Conservation (phyloP, 2,113 vertebrate genomes). For the Cettia cetti region DNA sequence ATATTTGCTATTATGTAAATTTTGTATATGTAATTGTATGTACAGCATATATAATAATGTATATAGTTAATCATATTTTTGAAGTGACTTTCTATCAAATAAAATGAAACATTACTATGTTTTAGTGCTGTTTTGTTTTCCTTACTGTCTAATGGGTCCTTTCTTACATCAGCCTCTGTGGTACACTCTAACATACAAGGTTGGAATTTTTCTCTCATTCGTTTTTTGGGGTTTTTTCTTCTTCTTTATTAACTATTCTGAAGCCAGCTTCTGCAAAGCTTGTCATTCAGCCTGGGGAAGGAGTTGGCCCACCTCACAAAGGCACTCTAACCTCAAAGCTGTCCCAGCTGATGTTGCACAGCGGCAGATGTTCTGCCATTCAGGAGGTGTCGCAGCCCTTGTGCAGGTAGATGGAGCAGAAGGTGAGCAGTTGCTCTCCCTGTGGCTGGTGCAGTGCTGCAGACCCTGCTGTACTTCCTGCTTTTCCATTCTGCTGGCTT, state of each 20-base stretch:
- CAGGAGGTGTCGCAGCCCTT: fast-evolving
- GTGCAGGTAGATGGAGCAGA: fast-evolving
- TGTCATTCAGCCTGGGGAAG: neutral
- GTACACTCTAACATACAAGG: neutral
- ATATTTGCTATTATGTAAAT: constrained; percentile 7
- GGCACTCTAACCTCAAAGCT: neutral
- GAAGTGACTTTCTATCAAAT: constrained; percentile 50
- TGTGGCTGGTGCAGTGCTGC: neutral
- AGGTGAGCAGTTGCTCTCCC: fast-evolving
- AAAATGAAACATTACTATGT: constrained; percentile 26
- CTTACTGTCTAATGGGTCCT: neutral
- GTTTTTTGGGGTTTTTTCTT: fast-evolving
- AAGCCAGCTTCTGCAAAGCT: neutral
- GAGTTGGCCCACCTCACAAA: neutral
- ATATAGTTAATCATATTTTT: constrained; percentile 58
- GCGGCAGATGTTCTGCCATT: neutral
- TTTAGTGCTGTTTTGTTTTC: neutral
- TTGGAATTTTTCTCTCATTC: fast-evolving
- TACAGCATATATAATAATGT: constrained; percentile 45
- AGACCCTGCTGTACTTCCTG: fast-evolving
- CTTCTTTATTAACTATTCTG: neutral
- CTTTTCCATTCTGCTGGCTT: neutral
- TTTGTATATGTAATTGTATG: constrained; percentile 52
- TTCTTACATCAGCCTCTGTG: neutral
- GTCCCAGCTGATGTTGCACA: neutral